These are phyloP conservation scores for Urechis unicinctus DNA, from an alignment of 2,888 invertebrate species.

Conservation along the genomic window DNA sequence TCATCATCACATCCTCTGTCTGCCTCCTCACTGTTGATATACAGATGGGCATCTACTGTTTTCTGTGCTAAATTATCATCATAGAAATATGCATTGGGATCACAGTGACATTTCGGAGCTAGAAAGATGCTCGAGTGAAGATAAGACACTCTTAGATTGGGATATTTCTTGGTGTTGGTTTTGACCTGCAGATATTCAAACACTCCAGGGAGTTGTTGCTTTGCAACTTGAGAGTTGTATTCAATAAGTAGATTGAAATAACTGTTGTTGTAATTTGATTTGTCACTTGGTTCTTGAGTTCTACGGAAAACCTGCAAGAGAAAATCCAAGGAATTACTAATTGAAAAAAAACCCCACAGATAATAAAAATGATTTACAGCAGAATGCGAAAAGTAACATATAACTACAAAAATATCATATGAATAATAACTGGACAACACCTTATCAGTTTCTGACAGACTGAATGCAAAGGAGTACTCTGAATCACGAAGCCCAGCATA, in stretches of 20 bases:
- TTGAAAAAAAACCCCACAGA: too few species aligned
- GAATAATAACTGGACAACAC: too few species aligned
- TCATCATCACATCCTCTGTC: slow-evolving; percentile 39
- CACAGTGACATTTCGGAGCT: slow-evolving; percentile 50
- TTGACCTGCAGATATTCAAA: slow-evolving; percentile 38
- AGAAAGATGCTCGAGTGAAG: slow-evolving; percentile 50
- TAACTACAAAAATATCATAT: too few species aligned
- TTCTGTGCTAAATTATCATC: slow-evolving; percentile 49
- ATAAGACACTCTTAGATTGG: slow-evolving; percentile 45
- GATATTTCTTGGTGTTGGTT: slow-evolving; percentile 21
- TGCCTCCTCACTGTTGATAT: slow-evolving; percentile 42
- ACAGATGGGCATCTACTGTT: slow-evolving; percentile 48
- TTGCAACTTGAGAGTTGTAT: slow-evolving; percentile 40
- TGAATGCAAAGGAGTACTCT: slow-evolving; percentile 50
- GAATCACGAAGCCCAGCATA: slow-evolving; percentile 47
- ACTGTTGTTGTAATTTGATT: slow-evolving; percentile 34
- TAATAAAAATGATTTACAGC: too few species aligned
- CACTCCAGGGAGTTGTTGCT: slow-evolving; percentile 29
- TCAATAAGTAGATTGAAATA: slow-evolving; percentile 50
- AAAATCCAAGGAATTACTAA: too few species aligned
- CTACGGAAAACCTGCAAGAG: slow-evolving; percentile 41
- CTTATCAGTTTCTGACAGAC: slow-evolving; percentile 47
- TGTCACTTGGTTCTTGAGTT: slow-evolving; percentile 42
- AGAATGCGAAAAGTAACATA: too few species aligned
- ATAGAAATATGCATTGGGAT: slow-evolving; percentile 50